Evolutionary conservation across 2,113 vertebrate species (phyloP), one percentile per base, ranked within the genome.

Genomic region (Misgurnus anguillicaudatus): DNA sequence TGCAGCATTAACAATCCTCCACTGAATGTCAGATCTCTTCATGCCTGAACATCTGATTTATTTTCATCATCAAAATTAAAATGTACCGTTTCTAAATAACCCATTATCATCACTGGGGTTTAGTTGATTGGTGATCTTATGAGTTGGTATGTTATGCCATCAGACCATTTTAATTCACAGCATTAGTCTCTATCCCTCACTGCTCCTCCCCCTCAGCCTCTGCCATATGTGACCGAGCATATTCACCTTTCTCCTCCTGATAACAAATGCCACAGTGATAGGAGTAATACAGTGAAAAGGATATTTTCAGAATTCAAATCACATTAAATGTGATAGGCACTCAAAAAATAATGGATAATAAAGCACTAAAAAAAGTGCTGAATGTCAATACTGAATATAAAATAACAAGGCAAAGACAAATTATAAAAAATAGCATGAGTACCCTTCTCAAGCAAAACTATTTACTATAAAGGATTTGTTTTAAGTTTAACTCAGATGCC

Each of bases 191-290:
- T 4, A 38, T 45, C 16, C 42, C 48, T 16, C 67, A 55, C 24
- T 36, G 4, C 10, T 16, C 69, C 69, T 71, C 69, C 51, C 66
- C 53, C 69, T 1, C 51, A 0, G n/a, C 6, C 51, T 2, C 48
- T 11, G 17, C 68, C 39, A 51, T 71, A 48, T 57, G 51, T 71
- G 51, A 71, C 51, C 8, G 51, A 57, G 2, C 21, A 17, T 41
- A 39, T 72, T 31, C 48, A 19, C 17, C 38, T 70, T 57, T 39
- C 45, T 55, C 53, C 53, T 72, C 69, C 51, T 41, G 5, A 58
- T 9, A 41, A 13, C 51, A 55, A 36, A 51, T 55, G 24, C 17
- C 9, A 39, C 31, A 21, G 19, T 57, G n/a, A n/a, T 17, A 41
- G 17, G 11, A 71, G 51, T 4, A 31, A 11, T 7, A 19, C 2